Evolutionary conservation across 37 sponge, comb jelly and placozoan genomes (phyloP).

Genomic region (Haliclona indistincta): DNA sequence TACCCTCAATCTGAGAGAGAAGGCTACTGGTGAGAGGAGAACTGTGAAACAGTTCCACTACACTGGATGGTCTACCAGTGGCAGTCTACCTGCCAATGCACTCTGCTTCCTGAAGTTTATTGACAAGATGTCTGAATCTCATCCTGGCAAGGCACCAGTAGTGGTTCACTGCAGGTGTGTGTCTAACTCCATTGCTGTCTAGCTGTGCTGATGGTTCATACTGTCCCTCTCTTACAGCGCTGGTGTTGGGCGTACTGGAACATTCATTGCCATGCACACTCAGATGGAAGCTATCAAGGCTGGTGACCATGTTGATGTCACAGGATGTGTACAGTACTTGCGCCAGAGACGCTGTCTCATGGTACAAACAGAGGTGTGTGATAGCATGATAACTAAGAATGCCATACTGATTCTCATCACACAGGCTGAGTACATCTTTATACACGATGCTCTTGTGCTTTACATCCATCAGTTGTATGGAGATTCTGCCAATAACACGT

Average conservation of each 20-base stretch:
- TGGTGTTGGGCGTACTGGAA: conserved; percentile 96
- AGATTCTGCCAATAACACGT: neutral
- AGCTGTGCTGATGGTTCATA: too few species aligned
- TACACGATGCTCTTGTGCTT: conserved; percentile 65
- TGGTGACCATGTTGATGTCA: conserved; percentile 71
- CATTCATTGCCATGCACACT: conserved; percentile 80
- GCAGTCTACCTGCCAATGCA: conserved; percentile 78
- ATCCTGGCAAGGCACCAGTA: conserved; percentile 76
- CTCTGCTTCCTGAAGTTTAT: conserved; percentile 86
- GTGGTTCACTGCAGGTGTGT: conserved; percentile 93
- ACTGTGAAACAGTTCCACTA: conserved; percentile 87
- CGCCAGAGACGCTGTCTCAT: conserved; percentile 61
- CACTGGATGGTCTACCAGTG: conserved; percentile 93
- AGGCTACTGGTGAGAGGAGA: conserved; percentile 52
- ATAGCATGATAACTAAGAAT: neutral
- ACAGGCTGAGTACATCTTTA: conserved; percentile 71
- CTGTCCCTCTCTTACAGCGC: conserved; percentile 54
- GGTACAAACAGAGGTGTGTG: conserved; percentile 92
- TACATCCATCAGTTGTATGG: neutral
- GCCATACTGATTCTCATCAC: neutral
- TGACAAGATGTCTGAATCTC: conserved; percentile 51
- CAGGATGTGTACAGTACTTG: conserved; percentile 66
- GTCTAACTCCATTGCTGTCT: too few species aligned
- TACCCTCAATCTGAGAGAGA: conserved; percentile 54
- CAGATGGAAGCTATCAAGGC: conserved; percentile 54